Base-by-base conservation (phyloP, 2,797 vertebrate genomes). In the Amblyraja radiata region DNA sequence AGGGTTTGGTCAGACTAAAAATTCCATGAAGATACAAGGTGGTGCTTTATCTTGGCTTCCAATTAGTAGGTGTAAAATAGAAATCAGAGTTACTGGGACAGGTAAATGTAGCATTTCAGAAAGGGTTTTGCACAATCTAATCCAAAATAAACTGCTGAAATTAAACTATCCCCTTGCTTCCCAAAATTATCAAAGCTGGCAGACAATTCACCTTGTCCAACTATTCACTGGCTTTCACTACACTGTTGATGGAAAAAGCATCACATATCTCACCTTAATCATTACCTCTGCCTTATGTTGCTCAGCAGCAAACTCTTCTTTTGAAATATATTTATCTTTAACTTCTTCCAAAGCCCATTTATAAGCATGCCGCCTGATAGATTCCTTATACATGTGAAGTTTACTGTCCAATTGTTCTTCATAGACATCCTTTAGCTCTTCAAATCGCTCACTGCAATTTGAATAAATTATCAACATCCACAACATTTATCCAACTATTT, bases 361-460 rank as follows among this genome's bases (percentile, higher is more conserved):
- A 94, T 98, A 98, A 0, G 98, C 97, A 0, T 98, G 97, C 93
- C 98, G 97, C 94, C 98, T 98, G 93, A 99, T 96, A 0, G 97
- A 98, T 0, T 98, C 97, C 94, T 97, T 98, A 95, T 98, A 99
- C 96, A 99, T 97, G 93, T 98, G 97, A 95, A 99, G 98, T 0
- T 97, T 98, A 95, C 96, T 97, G 95, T 98, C 98, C 90, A 99
- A 94, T 94, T 97, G 98, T 90, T 98, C 98, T 93, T 98, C 97
- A 18, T 97, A 97, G 93, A 95, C 96, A 94, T 98, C 98, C 95
- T 97, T 98, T 93, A 98, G 94, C 93, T 98, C 97, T 71, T 97
- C 97, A 39, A 98, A 95, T 95, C 97, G 96, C 74, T 95, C 97
- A 95, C 98, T 99, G 90, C 93, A 92, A 25, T 18, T 8, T 18